Base-by-base conservation (phyloP, 1,140 invertebrate genomes). In the Bombus confusus region DNA sequence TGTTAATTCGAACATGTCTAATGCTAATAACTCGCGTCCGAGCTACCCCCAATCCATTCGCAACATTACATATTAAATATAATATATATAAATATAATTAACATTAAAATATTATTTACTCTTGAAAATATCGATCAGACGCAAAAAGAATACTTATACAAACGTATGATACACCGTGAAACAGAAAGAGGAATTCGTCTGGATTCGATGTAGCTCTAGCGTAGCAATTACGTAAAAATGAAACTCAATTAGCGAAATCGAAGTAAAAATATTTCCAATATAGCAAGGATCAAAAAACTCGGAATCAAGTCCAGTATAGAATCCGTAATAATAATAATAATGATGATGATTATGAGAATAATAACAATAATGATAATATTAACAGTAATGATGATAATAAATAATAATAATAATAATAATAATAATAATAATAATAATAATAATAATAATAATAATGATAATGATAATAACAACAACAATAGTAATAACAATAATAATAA, bases 1-100 rank as follows among this genome's bases (percentile, higher is more conserved):
- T 91, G 87, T 93, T 93, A 92, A 91, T 90, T 92, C 88, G 86
- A 93, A 93, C 88, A 88, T 92, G 78, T 92, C 91, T 93, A 93
- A 92, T 87, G 87, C 92, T 92, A 93, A 92, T 75, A 81, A 86
- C 69, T 86, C 88, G 75, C 87, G 83, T 87, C 85, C 73, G 84
- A 92, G 88, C 88, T 89, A 91, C 86, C 74, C 90, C 92, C 79
- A 91, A 88, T 86, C 82, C 72, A 37, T 28, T 57, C 1, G 10
- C 5, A 37, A 76, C 25, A 28, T 39, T n/a, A n/a, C n/a, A n/a
- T n/a, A n/a, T n/a, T n/a, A n/a, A n/a, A n/a, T n/a, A n/a, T n/a
- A n/a, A n/a, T n/a, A n/a, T n/a, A n/a, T n/a, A n/a, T n/a, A n/a
- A n/a, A n/a, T n/a, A n/a, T n/a, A n/a, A n/a, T n/a, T n/a, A n/a